Base-by-base conservation (phyloP, 1,140 invertebrate species). In the Polypedilum pembai region DNA sequence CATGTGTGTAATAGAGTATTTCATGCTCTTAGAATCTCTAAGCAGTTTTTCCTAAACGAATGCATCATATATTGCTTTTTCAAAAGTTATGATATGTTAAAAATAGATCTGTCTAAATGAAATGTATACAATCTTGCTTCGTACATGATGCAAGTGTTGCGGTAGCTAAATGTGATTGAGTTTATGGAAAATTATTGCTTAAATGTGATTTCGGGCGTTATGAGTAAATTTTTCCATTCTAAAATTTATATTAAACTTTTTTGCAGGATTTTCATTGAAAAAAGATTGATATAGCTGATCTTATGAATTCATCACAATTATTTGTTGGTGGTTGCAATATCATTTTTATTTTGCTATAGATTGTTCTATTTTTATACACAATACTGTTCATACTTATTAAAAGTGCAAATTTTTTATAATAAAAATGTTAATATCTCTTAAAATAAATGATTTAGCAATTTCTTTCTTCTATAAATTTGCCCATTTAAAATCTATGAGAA, bases 131-230 rank as follows among this genome's bases (percentile, higher is more conserved):
- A 15, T 56, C 45, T n/a, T 56, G 45, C n/a, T n/a, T 15, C 3
- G n/a, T 56, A 56, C n/a, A n/a, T 56, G 45, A 12, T 56, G n/a
- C 45, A n/a, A n/a, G n/a, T 56, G 45, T 56, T 10, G 45, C n/a
- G 45, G 45, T 0, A 56, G n/a, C 12, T 4, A 56, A 15, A 1
- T 56, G 45, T n/a, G 12, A n/a, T 56, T 4, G 8, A 56, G 45
- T 56, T 56, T 56, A 56, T 56, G 45, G n/a, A 56, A 56, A 56
- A 15, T 56, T 56, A 56, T 56, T 56, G 45, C 45, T 56, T 8
- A 56, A 56, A 56, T 56, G 45, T 15, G 45, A 56, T 56, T 56
- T 56, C 3, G 45, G 15, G 15, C 12, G n/a, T 56, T 56, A 33
- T 33, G 24, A 33, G 45, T 15, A 56, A 56, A 56, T 12, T 56